Base-by-base conservation (phyloP, 2,113 vertebrate genomes). In the Corythaeola cristata region DNA sequence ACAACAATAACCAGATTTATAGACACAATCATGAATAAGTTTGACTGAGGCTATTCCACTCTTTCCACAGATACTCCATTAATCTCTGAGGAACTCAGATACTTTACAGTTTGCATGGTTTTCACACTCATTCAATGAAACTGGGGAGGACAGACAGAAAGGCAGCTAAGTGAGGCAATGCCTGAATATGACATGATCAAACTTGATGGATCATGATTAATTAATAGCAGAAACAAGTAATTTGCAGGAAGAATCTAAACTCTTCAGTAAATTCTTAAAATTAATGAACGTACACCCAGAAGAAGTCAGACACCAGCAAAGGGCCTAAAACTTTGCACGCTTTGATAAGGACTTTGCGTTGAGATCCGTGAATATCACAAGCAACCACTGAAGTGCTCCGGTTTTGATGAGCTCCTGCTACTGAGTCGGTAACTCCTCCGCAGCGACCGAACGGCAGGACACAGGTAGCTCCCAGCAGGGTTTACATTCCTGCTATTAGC, bases 231-330 rank as follows among this genome's bases (percentile, higher is more conserved):
- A 89, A 95, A 35, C 16, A 49, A 72, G 47, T 14, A 41, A 79
- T 44, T 69, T 73, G 49, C 49, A 79, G 64, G 28, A 84, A 85
- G 30, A 66, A 67, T 26, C 39, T 55, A 22, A 85, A 88, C 20
- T 39, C 71, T 69, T 19, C 41, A 73, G n/a, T n/a, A 58, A 96
- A 93, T 71, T 69, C 53, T 85, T 66, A 58, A 60, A 91, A 89
- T 45, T 62, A 50, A 82, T n/a, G 28, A 63, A 67, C 2, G 17
- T 4, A 9, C 26, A 27, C 1, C 3, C 9, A 28, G 41, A 23
- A 76, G 45, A 76, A 89, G 49, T 26, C n/a, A 76, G 23, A 77
- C 0, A 3, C 23, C 50, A 76, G 47, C 8, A 49, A 89, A 85
- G 22, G 17, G 39, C 45, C 44, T 60, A 68, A 56, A 72, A 68